Base-by-base conservation (phyloP, 2,888 invertebrate species). In the Arge pagana region DNA sequence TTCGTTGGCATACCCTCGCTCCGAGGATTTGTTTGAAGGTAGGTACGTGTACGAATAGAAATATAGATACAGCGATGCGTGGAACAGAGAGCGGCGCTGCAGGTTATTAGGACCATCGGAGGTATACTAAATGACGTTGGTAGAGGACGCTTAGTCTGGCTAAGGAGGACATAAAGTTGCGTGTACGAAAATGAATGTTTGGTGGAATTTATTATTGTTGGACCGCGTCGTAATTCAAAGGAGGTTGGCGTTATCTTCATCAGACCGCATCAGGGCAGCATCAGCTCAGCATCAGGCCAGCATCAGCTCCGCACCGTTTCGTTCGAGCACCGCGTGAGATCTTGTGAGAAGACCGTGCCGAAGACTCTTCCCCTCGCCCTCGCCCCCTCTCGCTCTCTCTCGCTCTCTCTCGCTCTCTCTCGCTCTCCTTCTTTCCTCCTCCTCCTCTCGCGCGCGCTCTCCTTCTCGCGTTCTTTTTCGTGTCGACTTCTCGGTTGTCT, bases 171-270 rank as follows among this genome's bases (percentile, higher is more conserved):
- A 73, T 76, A 74, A 75, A 74, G 68, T 75, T 73, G 74, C 72
- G 71, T 73, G 69, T 70, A 74, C 74, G 74, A 76, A 76, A 76
- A 75, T 74, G 71, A 75, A 75, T 75, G 75, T 73, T 74, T 70
- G 70, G 66, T 64, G 70, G 72, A 76, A 76, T 75, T 74, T 76
- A 75, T 75, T 76, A 75, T 74, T 68, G 72, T 70, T 67, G 62
- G 67, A 64, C 59, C 63, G 63, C 64, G 63, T 65, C 75, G 75
- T 75, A 73, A 76, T 71, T 76, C 75, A 76, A 74, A 73, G 65
- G 60, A 61, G 64, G 60, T 61, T 73, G 75, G 74, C 75, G 73
- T 76, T 76, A 76, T 76, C 75, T 76, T 75, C 74, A 76, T 76
- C 75, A 71, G 70, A 59, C 66, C 62, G 62, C 64, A 60, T 61